These are phyloP conservation scores for Dicyrtomina minuta DNA, from an alignment of 2,888 invertebrate species.

Conservation along the genomic window DNA sequence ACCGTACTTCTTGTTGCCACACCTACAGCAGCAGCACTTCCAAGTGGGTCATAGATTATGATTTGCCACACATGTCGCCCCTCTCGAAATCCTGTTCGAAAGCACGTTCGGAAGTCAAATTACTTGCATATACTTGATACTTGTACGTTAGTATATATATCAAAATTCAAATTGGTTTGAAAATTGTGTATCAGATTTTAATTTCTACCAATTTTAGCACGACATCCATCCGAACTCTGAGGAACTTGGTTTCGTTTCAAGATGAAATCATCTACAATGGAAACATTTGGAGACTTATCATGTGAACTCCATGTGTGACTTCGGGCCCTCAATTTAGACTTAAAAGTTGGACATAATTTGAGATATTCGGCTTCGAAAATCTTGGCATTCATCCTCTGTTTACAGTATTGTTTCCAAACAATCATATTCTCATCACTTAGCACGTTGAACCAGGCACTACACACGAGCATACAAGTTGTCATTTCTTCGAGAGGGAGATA, in stretches of 20 bases:
- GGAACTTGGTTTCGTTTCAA: slow-evolving; percentile 17
- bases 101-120: neutral
- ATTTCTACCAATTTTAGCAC: slow-evolving; percentile 22
- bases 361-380: slow-evolving; percentile 1
- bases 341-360: slow-evolving; percentile 14
- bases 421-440: slow-evolving; percentile 15
- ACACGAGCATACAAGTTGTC: slow-evolving; percentile 17
- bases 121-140: neutral
- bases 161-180: neutral
- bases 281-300: slow-evolving; percentile 16
- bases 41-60: slow-evolving; percentile 8
- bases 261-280: slow-evolving; percentile 2
- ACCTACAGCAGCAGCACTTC: slow-evolving; percentile 16
- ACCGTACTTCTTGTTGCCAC: slow-evolving; percentile 12
- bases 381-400: neutral
- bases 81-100: slow-evolving; percentile 16
- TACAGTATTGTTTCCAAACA: slow-evolving; percentile 21
- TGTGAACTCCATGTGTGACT: slow-evolving; percentile 19
- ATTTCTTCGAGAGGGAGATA: slow-evolving; percentile 20
- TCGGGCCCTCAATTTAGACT: slow-evolving; percentile 12
- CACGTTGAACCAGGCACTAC: slow-evolving; percentile 30
- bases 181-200: neutral
- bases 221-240: slow-evolving; percentile 17
- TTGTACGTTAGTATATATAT: neutral
- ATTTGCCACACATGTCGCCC: slow-evolving; percentile 27